Percentiles rank a stretch among this genome's conserved stretches.
phyloP scores from a whole-genome alignment of 2,113 vertebrate genomes.

The Lamprologus tigripictilis region DNA sequence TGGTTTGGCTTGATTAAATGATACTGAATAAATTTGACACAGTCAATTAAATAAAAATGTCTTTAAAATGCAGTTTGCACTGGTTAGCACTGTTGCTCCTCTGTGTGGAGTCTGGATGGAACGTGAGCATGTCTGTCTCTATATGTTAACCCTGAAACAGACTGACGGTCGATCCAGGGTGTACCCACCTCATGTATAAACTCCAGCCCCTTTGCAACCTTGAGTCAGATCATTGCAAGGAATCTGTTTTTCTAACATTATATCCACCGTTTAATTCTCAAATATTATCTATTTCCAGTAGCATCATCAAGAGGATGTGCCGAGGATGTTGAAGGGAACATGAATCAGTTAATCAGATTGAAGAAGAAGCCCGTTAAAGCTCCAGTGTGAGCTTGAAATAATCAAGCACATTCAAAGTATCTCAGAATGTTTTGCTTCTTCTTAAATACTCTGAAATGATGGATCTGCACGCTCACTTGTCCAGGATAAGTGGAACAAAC shows the following conservation, averaged over 20 bases:
- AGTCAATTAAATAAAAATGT: not conserved
- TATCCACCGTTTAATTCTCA: not conserved
- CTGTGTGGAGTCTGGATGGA: not conserved
- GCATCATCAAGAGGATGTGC: not conserved
- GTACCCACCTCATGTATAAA: not conserved
- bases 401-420: not conserved
- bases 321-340: not conserved
- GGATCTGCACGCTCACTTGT: not conserved
- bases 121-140: not conserved
- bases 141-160: not conserved
- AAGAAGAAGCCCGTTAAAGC: not conserved
- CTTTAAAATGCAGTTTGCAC: not conserved
- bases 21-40: not conserved
- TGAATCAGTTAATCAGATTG: not conserved
- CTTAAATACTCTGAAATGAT: not conserved
- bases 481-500: conserved; percentile 26
- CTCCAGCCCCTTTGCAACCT: not conserved
- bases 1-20: not conserved
- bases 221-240: not conserved
- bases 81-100: not conserved
- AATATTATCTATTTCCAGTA: not conserved
- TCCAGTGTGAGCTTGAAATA: not conserved
- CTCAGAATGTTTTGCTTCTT: not conserved
- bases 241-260: not conserved
- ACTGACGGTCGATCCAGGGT: rapidly evolving